A percentile compares a stretch with the other conserved stretches of the same genome.
These are phyloP conservation scores for Caenorhabditis angaria DNA, from an alignment of 2,888 invertebrate species.

Conservation along the genomic window DNA sequence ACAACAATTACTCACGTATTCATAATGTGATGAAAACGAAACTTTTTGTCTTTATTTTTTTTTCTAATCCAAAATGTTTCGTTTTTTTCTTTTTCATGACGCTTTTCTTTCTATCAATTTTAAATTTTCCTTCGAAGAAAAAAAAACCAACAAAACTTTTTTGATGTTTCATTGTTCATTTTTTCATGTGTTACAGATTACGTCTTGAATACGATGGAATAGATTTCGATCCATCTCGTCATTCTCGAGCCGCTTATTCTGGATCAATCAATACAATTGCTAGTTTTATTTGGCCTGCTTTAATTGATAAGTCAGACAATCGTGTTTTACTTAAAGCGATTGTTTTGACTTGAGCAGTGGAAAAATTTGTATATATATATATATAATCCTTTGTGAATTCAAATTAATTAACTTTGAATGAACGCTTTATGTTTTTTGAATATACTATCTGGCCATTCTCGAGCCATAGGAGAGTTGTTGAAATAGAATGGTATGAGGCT, in stretches of 20 bases:
- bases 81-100: background rate
- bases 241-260: constrained; percentile 44
- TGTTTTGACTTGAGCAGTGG: constrained; percentile 48
- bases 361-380: background rate
- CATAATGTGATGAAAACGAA: background rate
- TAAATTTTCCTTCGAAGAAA: background rate
- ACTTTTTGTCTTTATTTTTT: no score
- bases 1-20: background rate
- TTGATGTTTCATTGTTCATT: background rate
- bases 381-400: background rate
- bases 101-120: background rate
- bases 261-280: constrained; percentile 39
- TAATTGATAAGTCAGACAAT: constrained; percentile 49
- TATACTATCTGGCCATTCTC: no score
- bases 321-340: constrained; percentile 54
- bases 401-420: background rate
- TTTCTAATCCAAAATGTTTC: no score
- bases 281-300: constrained; percentile 57
- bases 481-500: no score
- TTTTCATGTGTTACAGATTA: constrained; percentile 40
- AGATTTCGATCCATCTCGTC: constrained; percentile 49
- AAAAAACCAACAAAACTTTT: background rate
- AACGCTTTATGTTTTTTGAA: background rate
- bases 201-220: constrained; percentile 51
- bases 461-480: no score